Evolutionary conservation across 2,888 invertebrate genomes (phyloP).

Genomic region (Coenonympha glycerion): DNA sequence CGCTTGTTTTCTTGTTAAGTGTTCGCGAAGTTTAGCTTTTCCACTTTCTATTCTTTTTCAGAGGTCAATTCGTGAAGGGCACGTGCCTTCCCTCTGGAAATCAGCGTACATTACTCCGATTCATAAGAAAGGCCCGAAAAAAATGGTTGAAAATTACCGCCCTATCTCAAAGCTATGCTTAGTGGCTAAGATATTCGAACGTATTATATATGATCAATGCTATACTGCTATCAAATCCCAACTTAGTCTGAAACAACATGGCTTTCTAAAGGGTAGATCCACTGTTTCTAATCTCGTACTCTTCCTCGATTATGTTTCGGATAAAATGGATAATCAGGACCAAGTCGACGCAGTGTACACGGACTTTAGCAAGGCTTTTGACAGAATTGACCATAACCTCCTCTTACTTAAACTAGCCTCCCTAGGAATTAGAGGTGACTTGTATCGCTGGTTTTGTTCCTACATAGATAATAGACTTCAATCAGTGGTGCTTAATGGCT

Average conservation of each 20-base stretch:
- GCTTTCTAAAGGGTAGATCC: background rate
- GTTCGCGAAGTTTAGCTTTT: too few species aligned
- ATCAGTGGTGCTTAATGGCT: background rate
- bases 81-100: too few species aligned
- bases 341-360: background rate
- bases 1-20: too few species aligned
- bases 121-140: too few species aligned
- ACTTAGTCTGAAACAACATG: background rate
- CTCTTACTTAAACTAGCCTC: background rate
- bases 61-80: too few species aligned
- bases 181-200: too few species aligned
- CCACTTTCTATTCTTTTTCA: too few species aligned
- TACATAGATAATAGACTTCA: background rate
- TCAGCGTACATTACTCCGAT: too few species aligned
- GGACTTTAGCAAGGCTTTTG: background rate
- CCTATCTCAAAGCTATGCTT: too few species aligned
- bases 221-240: background rate
- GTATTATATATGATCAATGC: too few species aligned
- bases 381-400: background rate
- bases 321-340: background rate
- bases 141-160: too few species aligned
- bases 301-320: background rate
- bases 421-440: background rate
- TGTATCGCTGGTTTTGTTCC: background rate
- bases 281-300: background rate